These are phyloP conservation scores for Fukomys damarensis DNA, from an alignment of 2,113 vertebrate genomes.

Conservation along the genomic window DNA sequence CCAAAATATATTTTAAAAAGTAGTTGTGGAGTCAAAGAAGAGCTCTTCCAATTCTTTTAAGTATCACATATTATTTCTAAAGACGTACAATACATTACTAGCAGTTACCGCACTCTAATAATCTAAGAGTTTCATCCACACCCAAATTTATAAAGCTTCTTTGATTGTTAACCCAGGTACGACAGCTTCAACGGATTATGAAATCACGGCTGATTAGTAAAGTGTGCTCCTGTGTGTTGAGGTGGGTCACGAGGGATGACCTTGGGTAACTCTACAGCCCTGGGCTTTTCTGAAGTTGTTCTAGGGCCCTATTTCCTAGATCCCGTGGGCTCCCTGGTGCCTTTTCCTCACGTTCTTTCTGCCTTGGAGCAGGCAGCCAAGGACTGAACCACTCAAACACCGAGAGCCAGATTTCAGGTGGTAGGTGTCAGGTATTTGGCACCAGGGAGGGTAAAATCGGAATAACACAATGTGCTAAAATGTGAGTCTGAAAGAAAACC, in stretches of 20 bases:
- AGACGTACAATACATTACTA: background rate
- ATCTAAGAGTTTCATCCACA: slow-evolving; percentile 3
- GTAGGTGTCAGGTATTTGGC: background rate
- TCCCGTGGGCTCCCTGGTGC: background rate
- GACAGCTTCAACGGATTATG: background rate
- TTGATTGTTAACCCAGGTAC: background rate
- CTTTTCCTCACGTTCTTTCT: too few relatives aligned
- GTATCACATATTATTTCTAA: background rate
- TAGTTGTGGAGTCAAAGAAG: background rate
- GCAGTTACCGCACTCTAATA: background rate
- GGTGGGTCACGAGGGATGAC: background rate
- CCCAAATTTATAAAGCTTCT: background rate
- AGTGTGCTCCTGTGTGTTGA: background rate
- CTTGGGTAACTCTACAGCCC: background rate
- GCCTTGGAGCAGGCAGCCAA: too few relatives aligned
- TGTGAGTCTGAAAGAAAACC: background rate
- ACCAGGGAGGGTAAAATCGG: background rate
- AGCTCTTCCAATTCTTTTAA: background rate
- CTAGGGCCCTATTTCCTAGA: background rate
- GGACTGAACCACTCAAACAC: background rate
- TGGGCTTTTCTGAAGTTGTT: background rate
- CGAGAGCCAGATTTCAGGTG: background rate
- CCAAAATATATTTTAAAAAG: background rate
- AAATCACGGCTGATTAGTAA: background rate
- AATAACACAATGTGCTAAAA: background rate